Evolutionary conservation across 2,113 vertebrate genomes (phyloP).

Genomic region (Phalacrocorax carbo): DNA sequence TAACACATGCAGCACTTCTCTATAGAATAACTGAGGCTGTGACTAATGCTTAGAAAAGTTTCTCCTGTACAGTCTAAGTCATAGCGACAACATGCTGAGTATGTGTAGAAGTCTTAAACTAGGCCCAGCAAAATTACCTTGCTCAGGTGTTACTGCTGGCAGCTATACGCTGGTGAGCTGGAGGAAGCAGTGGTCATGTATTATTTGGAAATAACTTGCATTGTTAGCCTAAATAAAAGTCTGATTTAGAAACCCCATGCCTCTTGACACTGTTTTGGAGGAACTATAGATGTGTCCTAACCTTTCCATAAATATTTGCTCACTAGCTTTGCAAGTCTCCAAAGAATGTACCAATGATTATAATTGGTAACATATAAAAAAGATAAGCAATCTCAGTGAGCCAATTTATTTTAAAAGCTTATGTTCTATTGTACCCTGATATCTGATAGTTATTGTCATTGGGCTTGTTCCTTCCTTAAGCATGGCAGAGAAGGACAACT

Average conservation of each 20-base stretch:
- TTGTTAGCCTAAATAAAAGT: neutral
- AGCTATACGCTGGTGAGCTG: neutral
- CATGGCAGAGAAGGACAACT: neutral
- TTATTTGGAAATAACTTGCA: neutral
- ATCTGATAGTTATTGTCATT: neutral
- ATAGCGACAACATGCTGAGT: neutral
- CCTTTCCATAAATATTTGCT: constrained; percentile 44
- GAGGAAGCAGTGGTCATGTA: neutral
- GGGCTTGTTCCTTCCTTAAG: neutral
- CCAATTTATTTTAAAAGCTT: constrained; percentile 8
- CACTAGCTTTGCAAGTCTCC: constrained; percentile 18
- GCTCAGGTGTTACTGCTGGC: neutral
- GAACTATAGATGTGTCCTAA: neutral
- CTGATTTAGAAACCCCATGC: neutral
- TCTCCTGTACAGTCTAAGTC: neutral
- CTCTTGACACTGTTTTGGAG: neutral
- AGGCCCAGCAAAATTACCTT: neutral
- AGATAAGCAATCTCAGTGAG: constrained; percentile 42
- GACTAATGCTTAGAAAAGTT: neutral
- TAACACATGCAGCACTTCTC: neutral
- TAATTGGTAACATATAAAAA: constrained; percentile 63
- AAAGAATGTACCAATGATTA: constrained; percentile 30
- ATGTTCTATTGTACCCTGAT: neutral
- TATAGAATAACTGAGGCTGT: neutral
- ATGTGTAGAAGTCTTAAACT: neutral